Evolutionary conservation across 2,888 invertebrate genomes (phyloP).

Genomic region (Leptinotarsa peninsularis): DNA sequence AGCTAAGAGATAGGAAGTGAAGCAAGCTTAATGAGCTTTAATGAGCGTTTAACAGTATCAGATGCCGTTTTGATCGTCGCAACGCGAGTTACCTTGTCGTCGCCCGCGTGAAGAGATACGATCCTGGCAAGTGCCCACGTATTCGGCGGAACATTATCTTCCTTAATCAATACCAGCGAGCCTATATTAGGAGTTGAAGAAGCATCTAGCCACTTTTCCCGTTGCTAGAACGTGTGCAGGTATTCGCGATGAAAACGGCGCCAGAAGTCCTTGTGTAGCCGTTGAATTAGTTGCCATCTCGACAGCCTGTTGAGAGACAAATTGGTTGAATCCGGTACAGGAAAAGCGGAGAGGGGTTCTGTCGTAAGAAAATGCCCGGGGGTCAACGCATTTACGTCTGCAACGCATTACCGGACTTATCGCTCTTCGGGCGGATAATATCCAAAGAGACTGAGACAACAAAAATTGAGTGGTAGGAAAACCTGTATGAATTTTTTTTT

Average conservation of each 20-base stretch:
- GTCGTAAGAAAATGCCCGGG: neutral
- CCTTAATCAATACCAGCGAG: neutral
- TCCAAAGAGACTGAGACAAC: neutral
- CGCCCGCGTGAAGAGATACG: neutral
- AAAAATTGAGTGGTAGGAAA: neutral
- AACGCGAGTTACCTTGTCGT: no score
- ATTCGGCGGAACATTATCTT: neutral
- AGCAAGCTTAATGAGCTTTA: neutral
- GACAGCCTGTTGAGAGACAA: neutral
- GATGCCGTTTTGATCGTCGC: neutral
- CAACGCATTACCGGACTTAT: neutral
- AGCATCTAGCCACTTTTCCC: neutral
- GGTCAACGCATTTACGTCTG: neutral
- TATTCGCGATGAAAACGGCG: constrained; percentile 5
- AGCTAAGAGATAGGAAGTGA: neutral
- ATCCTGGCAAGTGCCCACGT: neutral
- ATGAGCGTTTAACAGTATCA: neutral
- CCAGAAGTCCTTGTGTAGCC: neutral
- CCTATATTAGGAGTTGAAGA: neutral
- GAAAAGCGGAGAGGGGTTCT: neutral
- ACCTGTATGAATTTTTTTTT: constrained; percentile 1
- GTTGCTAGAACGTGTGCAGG: constrained; percentile 5
- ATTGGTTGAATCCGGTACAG: neutral
- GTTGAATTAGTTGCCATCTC: constrained; percentile 15
- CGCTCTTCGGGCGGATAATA: neutral